Evolutionary conservation across 1,140 invertebrate species (phyloP).

Genomic region (Neuroterus valhalla): DNA sequence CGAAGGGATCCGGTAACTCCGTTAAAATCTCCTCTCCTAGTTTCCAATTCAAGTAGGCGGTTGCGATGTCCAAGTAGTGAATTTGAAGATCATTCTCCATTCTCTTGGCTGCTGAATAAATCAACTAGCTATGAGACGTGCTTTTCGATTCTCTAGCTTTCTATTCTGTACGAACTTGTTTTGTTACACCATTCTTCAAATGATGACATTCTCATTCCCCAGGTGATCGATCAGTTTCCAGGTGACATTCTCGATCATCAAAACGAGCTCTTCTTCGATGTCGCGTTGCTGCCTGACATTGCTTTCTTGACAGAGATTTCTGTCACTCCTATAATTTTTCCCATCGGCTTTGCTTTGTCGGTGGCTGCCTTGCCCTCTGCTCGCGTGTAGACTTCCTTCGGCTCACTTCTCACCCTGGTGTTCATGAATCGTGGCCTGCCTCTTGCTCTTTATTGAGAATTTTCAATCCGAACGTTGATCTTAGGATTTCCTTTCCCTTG

Average conservation of each 20-base stretch:
- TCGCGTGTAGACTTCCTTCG: constrained; percentile 28
- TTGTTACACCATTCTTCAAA: constrained; percentile 59
- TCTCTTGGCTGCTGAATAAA: constrained; percentile 41
- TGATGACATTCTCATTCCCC: not conserved
- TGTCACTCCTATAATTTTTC: not conserved
- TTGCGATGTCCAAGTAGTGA: constrained; percentile 57
- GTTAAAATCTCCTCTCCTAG: constrained; percentile 56
- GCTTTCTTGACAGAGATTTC: not conserved
- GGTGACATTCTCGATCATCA: too few relatives aligned
- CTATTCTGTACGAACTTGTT: constrained; percentile 49
- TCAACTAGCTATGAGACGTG: constrained; percentile 46
- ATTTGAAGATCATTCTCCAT: constrained; percentile 32
- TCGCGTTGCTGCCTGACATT: too few relatives aligned
- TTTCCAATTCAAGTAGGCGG: constrained; percentile 61
- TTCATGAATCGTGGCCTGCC: constrained; percentile 1
- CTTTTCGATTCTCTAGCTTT: constrained; percentile 38
- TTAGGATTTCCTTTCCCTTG: not conserved
- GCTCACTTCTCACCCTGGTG: constrained; percentile 12
- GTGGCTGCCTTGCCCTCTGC: not conserved
- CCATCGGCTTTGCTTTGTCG: not conserved
- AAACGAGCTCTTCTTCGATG: too few relatives aligned
- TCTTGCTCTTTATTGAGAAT: not conserved
- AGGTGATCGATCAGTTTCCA: not conserved
- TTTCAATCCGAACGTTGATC: not conserved
- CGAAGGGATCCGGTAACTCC: not conserved